Evolutionary conservation across 2,113 vertebrate genomes (phyloP).

Genomic region (Crotophaga sulcirostris): DNA sequence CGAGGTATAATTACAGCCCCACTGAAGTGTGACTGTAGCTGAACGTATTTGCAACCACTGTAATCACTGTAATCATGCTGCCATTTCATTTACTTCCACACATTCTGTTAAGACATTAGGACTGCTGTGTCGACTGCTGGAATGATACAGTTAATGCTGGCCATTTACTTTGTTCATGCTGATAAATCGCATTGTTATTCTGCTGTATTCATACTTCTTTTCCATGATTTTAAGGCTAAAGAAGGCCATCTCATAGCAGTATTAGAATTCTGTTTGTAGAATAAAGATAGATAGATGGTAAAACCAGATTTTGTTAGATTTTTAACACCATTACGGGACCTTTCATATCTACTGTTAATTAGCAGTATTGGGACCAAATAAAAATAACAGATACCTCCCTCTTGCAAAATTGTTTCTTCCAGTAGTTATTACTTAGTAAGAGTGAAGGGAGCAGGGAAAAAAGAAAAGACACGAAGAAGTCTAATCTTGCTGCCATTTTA

Average conservation of each 20-base stretch:
- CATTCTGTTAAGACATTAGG: constrained; percentile 46
- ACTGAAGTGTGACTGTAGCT: constrained; percentile 69
- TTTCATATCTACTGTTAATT: constrained; percentile 51
- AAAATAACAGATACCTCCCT: constrained; percentile 19
- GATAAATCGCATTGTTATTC: constrained; percentile 43
- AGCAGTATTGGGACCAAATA: constrained; percentile 28
- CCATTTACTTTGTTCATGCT: constrained; percentile 58
- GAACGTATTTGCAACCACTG: constrained; percentile 54
- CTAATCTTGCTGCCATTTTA: background rate
- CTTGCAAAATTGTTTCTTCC: constrained; percentile 1
- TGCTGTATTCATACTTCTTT: background rate
- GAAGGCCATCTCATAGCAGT: background rate
- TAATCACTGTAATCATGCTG: constrained; percentile 73
- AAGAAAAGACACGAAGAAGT: background rate
- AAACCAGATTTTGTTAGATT: background rate
- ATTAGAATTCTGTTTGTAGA: background rate
- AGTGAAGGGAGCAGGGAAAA: background rate
- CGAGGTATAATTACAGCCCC: constrained; percentile 68
- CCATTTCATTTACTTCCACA: constrained; percentile 64
- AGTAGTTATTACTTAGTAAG: constrained; percentile 18
- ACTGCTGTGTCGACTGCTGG: constrained; percentile 44
- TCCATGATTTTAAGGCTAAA: constrained; percentile 11
- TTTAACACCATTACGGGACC: background rate
- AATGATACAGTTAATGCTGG: constrained; percentile 63
- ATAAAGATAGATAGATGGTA: background rate